Conservation (phyloP, 2,113 vertebrate species). For the Tricholaema leucomelas region DNA sequence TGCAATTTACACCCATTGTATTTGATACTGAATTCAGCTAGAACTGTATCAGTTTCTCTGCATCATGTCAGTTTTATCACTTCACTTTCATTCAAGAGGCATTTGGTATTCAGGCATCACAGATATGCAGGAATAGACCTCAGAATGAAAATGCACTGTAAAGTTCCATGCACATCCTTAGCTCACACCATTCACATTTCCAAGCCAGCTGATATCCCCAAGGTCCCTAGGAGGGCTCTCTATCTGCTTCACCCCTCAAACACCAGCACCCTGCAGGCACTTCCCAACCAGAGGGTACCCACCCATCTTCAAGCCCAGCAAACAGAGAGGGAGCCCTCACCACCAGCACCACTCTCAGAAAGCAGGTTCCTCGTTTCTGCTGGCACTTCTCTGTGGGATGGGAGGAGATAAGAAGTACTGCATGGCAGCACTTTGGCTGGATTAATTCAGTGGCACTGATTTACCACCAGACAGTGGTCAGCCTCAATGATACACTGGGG, state of each 20-base stretch:
- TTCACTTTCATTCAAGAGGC: background rate
- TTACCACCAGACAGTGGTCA: background rate
- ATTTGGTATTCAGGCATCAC: background rate
- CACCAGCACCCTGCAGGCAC: background rate
- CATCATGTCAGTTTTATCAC: background rate
- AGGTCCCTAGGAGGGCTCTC: background rate
- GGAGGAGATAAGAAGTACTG: background rate
- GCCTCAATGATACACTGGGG: background rate
- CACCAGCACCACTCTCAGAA: background rate
- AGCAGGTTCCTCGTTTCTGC: background rate
- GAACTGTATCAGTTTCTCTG: background rate
- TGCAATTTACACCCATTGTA: no score
- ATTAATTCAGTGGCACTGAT: background rate
- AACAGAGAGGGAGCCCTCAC: fast-evolving
- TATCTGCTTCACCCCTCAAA: background rate
- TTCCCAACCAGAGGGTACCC: background rate
- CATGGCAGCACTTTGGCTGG: background rate
- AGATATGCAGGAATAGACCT: background rate
- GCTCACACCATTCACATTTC: background rate
- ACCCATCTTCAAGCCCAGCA: background rate
- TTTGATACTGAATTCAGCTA: background rate
- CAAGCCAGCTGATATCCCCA: background rate
- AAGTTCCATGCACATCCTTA: fast-evolving
- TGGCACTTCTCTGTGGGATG: background rate
- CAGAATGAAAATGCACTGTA: background rate